Evolutionary conservation across 2,888 invertebrate genomes (phyloP).

Genomic region (Drosophila testacea): DNA sequence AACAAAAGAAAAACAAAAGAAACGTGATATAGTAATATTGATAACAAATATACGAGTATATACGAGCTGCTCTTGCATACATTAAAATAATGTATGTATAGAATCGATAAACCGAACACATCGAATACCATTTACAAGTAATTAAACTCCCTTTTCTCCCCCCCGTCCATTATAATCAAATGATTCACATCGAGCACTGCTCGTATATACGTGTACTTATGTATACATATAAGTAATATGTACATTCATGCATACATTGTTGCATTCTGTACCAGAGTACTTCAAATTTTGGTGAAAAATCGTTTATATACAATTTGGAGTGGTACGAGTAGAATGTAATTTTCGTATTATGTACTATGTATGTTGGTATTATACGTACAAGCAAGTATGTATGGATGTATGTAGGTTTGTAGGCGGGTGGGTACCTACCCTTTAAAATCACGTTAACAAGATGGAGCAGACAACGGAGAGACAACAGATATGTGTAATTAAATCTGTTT

Average conservation of each 20-base stretch:
- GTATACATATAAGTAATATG: constrained; percentile 40
- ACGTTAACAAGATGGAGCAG: constrained; percentile 17
- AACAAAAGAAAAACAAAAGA: not conserved
- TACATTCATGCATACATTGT: constrained; percentile 62
- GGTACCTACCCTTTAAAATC: constrained; percentile 42
- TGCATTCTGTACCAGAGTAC: constrained; percentile 38
- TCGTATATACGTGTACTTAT: constrained; percentile 17
- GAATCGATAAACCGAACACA: constrained; percentile 14
- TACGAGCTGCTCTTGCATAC: constrained; percentile 28
- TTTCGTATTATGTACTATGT: constrained; percentile 24
- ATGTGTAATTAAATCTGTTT: constrained; percentile 13
- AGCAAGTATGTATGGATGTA: constrained; percentile 13
- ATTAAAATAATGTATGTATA: not conserved
- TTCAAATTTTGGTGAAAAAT: constrained; percentile 28
- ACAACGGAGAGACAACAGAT: constrained; percentile 40
- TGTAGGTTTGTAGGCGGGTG: constrained; percentile 31
- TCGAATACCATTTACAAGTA: constrained; percentile 17
- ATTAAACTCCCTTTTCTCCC: constrained; percentile 7
- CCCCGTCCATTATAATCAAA: constrained; percentile 4
- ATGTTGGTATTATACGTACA: constrained; percentile 15
- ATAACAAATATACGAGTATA: constrained; percentile 34
- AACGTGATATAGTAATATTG: constrained; percentile 35
- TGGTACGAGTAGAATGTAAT: constrained; percentile 17
- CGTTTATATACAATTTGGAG: constrained; percentile 47
- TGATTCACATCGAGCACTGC: constrained; percentile 19